These are phyloP conservation scores for Xiphias gladius DNA, from an alignment of 2,113 vertebrate genomes.

Conservation along the genomic window DNA sequence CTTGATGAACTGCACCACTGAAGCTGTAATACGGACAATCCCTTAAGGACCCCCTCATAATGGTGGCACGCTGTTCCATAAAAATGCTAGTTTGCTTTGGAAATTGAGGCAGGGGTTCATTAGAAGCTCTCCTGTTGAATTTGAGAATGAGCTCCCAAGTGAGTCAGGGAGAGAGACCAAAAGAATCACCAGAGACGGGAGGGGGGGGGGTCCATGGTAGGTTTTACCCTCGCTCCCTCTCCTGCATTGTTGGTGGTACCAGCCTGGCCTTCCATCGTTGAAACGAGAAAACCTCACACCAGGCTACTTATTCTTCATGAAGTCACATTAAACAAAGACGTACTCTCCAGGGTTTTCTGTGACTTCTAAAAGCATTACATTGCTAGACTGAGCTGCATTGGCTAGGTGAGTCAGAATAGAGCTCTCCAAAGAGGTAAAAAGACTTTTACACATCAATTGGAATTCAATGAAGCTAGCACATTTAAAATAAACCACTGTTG, in stretches of 20 bases:
- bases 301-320: slow-evolving; percentile 71
- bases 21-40: slow-evolving; percentile 65
- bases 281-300: slow-evolving; percentile 49
- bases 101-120: slow-evolving; percentile 77
- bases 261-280: slow-evolving; percentile 60
- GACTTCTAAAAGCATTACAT: slow-evolving; percentile 35
- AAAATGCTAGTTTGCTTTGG: slow-evolving; percentile 74
- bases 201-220: not conserved
- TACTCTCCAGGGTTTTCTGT: slow-evolving; percentile 48
- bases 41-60: slow-evolving; percentile 69
- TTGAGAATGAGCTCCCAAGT: slow-evolving; percentile 67
- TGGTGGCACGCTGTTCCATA: slow-evolving; percentile 71
- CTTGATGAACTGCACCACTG: slow-evolving; percentile 64
- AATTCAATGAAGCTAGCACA: not conserved
- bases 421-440: slow-evolving; percentile 26
- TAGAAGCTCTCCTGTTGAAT: slow-evolving; percentile 73
- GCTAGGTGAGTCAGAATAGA: slow-evolving; percentile 12
- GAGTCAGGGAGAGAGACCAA: slow-evolving; percentile 43
- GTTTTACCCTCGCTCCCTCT: slow-evolving; percentile 31
- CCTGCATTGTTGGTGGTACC: slow-evolving; percentile 55
- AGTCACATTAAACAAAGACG: slow-evolving; percentile 68
- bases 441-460: not conserved
- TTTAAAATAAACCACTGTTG: slow-evolving; percentile 25
- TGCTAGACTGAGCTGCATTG: slow-evolving; percentile 19
- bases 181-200: slow-evolving; percentile 24